Conservation (phyloP, 2,113 vertebrate species). For the Sminthopsis crassicaudata region DNA sequence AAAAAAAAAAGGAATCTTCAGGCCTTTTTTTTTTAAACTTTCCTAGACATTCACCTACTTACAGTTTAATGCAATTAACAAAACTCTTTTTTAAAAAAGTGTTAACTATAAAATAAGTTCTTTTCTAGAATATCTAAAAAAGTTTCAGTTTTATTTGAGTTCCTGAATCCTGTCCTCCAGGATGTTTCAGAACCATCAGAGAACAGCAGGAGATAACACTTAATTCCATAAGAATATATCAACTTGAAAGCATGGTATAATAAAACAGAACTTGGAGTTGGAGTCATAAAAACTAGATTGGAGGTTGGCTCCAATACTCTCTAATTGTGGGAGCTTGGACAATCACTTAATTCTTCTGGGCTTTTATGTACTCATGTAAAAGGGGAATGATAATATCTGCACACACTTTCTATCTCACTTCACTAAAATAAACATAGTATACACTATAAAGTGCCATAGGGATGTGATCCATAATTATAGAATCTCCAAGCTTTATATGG, state of each 20-base stretch:
- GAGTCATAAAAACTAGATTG: background rate
- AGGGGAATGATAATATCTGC: background rate
- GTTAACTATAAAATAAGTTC: background rate
- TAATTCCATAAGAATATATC: background rate
- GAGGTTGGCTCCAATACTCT: background rate
- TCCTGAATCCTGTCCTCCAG: background rate
- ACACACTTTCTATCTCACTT: background rate
- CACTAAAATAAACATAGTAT: background rate
- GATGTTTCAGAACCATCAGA: background rate
- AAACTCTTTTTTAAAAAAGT: background rate
- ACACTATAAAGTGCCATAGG: background rate
- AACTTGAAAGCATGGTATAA: background rate
- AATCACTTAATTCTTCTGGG: conserved; percentile 23
- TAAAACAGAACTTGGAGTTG: background rate
- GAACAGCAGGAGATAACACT: background rate
- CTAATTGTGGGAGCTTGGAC: background rate
- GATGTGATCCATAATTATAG: background rate
- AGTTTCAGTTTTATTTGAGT: background rate
- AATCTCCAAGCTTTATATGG: background rate
- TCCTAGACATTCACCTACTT: background rate
- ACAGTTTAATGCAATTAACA: background rate
- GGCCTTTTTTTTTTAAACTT: background rate
- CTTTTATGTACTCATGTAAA: background rate
- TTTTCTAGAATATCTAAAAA: background rate
- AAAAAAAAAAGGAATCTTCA: background rate